Percentiles rank a stretch among this genome's conserved stretches.
Evolutionary conservation across 2,113 vertebrate species (phyloP).

Genomic region (Atrichornis clamosus): DNA sequence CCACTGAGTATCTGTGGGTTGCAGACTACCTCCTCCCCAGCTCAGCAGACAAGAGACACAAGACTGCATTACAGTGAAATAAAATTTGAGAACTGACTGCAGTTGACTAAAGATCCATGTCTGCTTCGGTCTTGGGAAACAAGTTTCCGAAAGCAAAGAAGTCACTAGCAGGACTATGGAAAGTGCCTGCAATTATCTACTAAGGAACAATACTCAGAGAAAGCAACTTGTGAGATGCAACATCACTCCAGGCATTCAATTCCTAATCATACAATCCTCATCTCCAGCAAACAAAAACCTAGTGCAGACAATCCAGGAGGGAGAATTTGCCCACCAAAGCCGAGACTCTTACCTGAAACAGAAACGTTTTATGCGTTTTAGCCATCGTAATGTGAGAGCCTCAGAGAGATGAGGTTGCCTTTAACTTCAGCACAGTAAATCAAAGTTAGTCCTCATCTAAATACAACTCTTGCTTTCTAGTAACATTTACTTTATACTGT

Average conservation of each 20-base stretch:
- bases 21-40: not conserved
- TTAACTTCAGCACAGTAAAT: not conserved
- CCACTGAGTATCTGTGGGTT: not conserved
- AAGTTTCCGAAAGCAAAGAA: not conserved
- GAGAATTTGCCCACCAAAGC: not conserved
- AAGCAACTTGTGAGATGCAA: not conserved
- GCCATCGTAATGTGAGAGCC: not conserved
- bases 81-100: not conserved
- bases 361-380: not conserved
- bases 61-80: not conserved
- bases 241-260: not conserved
- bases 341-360: not conserved
- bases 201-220: not conserved
- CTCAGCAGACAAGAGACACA: not conserved
- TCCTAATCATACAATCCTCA: not conserved
- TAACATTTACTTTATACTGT: not conserved
- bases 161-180: not conserved
- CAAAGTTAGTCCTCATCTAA: not conserved
- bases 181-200: not conserved
- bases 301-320: not conserved
- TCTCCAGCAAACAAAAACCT: not conserved
- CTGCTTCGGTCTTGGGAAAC: not conserved
- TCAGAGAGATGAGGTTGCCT: not conserved
- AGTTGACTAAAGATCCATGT: not conserved
- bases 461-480: not conserved